Conservation (phyloP, 2,113 vertebrate genomes). For the Bucco capensis region DNA sequence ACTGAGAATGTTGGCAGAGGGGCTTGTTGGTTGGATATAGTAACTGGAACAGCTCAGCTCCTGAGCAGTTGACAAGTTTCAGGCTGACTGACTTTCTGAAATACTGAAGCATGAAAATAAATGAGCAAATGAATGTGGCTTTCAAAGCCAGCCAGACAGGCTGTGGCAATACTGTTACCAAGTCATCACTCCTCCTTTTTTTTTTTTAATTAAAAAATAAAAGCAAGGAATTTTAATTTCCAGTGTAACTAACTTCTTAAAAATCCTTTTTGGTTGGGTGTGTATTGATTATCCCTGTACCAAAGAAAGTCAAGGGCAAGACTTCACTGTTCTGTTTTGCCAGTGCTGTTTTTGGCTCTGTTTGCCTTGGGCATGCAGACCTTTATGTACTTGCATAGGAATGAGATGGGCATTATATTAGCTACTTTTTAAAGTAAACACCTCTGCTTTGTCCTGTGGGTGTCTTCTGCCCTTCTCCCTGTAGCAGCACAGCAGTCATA, state of each 20-base stretch:
- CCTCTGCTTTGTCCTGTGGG: not conserved
- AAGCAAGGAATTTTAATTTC: slow-evolving; percentile 9
- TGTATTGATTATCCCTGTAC: not conserved
- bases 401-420: not conserved
- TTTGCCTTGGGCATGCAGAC: not conserved
- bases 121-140: slow-evolving; percentile 3
- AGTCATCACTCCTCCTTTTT: not conserved
- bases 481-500: not conserved
- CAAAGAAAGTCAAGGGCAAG: not conserved
- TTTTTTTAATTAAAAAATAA: slow-evolving; percentile 5
- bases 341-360: not conserved
- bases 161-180: not conserved
- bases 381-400: slow-evolving; percentile 6
- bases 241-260: not conserved
- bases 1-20: slow-evolving; percentile 17
- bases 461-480: not conserved
- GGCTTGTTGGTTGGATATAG: slow-evolving; percentile 1
- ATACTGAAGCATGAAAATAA: slow-evolving; percentile 44
- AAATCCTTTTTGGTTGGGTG: not conserved
- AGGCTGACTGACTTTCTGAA: slow-evolving; percentile 27
- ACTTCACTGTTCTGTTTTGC: not conserved
- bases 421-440: slow-evolving; percentile 1
- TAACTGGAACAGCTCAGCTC: slow-evolving; percentile 21
- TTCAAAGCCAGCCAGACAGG: not conserved
- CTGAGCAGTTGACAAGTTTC: slow-evolving; percentile 7